Conservation (phyloP, 2,888 invertebrate genomes). For the Drosophila testacea region DNA sequence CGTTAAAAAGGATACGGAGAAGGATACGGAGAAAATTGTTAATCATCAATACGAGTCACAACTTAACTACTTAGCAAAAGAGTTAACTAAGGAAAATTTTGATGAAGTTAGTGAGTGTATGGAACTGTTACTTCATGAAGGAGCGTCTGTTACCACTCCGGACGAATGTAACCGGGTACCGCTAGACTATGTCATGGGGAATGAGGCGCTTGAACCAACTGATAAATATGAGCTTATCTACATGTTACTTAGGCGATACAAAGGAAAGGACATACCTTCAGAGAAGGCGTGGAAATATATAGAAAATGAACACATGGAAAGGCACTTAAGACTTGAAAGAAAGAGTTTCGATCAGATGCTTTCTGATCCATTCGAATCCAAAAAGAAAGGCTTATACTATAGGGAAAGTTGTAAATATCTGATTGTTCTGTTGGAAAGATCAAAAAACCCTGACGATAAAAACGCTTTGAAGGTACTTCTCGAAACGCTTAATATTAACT, state of each 20-base stretch:
- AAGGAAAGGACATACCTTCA: background rate
- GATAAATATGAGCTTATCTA: conserved; percentile 12
- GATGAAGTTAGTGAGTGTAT: conserved; percentile 9
- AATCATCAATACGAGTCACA: background rate
- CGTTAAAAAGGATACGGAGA: background rate
- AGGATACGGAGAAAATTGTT: background rate
- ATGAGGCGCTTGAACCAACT: background rate
- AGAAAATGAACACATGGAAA: background rate
- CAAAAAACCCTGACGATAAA: background rate
- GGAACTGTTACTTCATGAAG: background rate
- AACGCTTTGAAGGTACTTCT: background rate
- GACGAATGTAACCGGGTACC: background rate
- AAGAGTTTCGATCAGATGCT: background rate
- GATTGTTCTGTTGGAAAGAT: background rate
- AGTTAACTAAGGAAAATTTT: background rate
- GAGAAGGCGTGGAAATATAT: background rate
- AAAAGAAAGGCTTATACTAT: no score
- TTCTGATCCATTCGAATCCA: background rate
- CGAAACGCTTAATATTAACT: background rate
- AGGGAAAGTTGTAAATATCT: background rate
- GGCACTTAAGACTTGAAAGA: background rate
- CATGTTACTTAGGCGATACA: conserved; percentile 4
- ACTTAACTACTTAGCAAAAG: conserved; percentile 14
- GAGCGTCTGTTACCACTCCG: background rate
- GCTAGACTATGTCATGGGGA: conserved; percentile 4